Percentiles rank a stretch among this genome's conserved stretches.
phyloP scores from a whole-genome alignment of 2,888 invertebrate species.

The Hirtodrosophila trivittata region DNA sequence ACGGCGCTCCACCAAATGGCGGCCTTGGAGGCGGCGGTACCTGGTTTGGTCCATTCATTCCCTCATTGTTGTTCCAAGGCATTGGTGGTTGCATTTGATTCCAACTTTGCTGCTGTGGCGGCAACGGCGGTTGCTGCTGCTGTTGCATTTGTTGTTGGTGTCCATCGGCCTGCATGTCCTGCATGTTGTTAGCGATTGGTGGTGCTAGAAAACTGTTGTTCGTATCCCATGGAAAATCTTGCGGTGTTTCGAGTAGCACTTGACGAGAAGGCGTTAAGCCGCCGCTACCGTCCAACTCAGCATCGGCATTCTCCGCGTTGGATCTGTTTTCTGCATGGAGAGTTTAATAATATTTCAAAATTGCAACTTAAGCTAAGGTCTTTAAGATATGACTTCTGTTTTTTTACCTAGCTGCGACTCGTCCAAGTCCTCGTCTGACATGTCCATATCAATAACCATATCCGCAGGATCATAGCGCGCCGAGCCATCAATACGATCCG shows the following conservation, averaged over 20 bases:
- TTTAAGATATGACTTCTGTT: background rate
- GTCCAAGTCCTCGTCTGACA: constrained; percentile 90
- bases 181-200: constrained; percentile 45
- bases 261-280: constrained; percentile 57
- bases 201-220: constrained; percentile 51
- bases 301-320: constrained; percentile 37
- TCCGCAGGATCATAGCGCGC: constrained; percentile 85
- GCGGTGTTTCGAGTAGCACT: constrained; percentile 79
- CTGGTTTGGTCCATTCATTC: constrained; percentile 42
- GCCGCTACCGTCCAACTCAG: constrained; percentile 59
- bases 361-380: background rate
- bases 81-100: constrained; percentile 65
- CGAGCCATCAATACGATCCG: constrained; percentile 76
- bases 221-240: constrained; percentile 78
- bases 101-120: constrained; percentile 64
- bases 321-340: constrained; percentile 58
- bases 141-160: constrained; percentile 52
- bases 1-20: constrained; percentile 56
- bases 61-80: constrained; percentile 66
- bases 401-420: constrained; percentile 82
- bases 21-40: constrained; percentile 57
- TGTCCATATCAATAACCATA: constrained; percentile 93
- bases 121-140: constrained; percentile 44
- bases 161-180: constrained; percentile 54
- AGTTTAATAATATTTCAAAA: background rate